A percentile compares a stretch with the other conserved stretches of the same genome.
Conservation (phyloP, 2,888 invertebrate species). For the Hypselothyrea guttata region DNA sequence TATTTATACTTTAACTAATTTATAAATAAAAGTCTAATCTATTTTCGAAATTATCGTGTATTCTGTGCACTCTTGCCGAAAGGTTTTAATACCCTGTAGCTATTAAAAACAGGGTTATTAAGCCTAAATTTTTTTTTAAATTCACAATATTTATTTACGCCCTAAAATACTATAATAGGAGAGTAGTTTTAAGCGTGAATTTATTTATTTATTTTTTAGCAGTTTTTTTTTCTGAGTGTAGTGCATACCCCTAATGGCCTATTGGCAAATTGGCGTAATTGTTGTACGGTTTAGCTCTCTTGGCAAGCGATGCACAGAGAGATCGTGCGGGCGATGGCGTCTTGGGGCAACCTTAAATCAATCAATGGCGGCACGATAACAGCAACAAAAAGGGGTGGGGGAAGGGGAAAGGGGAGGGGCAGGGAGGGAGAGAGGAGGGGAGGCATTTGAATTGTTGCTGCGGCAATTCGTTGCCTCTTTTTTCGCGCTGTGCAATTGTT, state of each 20-base stretch:
- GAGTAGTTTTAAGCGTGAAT: no score
- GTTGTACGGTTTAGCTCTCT: slow-evolving; percentile 30
- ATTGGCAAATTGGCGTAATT: slow-evolving; percentile 23
- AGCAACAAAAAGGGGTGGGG: slow-evolving; percentile 15
- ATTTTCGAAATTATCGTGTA: no score
- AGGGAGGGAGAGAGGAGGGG: not conserved
- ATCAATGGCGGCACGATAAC: slow-evolving; percentile 69
- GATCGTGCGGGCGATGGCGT: slow-evolving; percentile 44
- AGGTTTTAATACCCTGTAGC: no score
- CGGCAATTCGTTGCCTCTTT: slow-evolving; percentile 36
- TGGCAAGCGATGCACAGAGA: slow-evolving; percentile 57
- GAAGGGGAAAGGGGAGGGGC: not conserved
- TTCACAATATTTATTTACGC: no score
- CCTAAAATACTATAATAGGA: no score
- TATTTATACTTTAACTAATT: no score
- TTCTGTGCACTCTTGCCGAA: no score
- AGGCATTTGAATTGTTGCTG: slow-evolving; percentile 32
- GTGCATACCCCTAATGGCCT: slow-evolving; percentile 37
- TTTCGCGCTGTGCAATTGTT: slow-evolving; percentile 68
- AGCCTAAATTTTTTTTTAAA: no score
- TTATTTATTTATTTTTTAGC: no score
- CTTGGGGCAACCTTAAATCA: slow-evolving; percentile 76
- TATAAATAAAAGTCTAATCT: no score
- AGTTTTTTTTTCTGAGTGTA: not conserved
- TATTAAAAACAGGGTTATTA: no score